Conservation (phyloP, 1,140 invertebrate species). For the Pygmarrhopalites habei region DNA sequence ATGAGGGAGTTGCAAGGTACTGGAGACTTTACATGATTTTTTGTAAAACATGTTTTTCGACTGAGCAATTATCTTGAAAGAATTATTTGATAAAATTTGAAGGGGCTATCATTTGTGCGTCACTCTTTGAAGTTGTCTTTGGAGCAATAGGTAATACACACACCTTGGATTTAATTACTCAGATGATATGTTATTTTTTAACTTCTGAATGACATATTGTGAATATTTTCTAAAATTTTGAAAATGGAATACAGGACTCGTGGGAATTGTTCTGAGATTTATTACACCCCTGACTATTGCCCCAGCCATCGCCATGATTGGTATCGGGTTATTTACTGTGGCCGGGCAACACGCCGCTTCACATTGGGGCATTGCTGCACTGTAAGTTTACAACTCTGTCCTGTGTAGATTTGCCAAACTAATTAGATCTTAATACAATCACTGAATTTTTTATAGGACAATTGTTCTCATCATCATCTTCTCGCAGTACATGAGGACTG, state of each 20-base stretch:
- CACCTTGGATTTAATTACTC: too few relatives aligned
- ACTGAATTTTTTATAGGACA: constrained; percentile 56
- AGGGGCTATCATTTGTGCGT: constrained; percentile 50
- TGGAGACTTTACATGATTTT: too few relatives aligned
- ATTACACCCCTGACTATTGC: constrained; percentile 73
- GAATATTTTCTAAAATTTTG: too few relatives aligned
- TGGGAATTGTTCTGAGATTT: constrained; percentile 62
- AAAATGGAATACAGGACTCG: constrained; percentile 59
- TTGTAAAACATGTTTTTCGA: too few relatives aligned
- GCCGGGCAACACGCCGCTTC: constrained; percentile 64
- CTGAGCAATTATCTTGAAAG: too few relatives aligned
- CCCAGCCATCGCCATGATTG: constrained; percentile 70
- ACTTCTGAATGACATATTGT: background rate
- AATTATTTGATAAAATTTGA: too few relatives aligned
- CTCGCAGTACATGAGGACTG: constrained; percentile 67
- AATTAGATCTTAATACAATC: background rate
- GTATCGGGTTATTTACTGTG: constrained; percentile 69
- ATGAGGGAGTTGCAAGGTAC: constrained; percentile 50
- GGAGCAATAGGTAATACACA: constrained; percentile 48
- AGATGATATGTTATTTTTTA: background rate
- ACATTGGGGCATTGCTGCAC: constrained; percentile 71
- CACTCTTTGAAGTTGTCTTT: constrained; percentile 48
- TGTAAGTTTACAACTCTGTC: constrained; percentile 48
- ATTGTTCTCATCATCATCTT: constrained; percentile 71
- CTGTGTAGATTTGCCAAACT: background rate